Evolutionary conservation across 2,797 vertebrate genomes (phyloP), one percentile per base, ranked within the genome.

Genomic region (Thamnophis elegans): DNA sequence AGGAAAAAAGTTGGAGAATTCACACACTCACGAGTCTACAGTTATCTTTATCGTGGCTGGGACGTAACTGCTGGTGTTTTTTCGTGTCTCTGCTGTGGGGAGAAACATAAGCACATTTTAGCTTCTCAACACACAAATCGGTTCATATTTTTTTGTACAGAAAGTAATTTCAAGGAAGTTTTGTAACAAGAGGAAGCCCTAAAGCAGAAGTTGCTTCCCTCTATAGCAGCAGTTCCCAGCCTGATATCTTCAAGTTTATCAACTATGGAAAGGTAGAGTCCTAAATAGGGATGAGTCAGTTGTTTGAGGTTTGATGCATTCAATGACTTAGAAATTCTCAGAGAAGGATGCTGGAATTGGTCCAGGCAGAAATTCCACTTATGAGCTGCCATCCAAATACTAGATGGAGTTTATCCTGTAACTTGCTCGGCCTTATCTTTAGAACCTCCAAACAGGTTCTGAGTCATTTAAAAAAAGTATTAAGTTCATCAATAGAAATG

Each of bases 1-100:
- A 55, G 25, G 36, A 14, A 4, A 56, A 90, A 89, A 85, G 26
- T 42, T 5, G n/a, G 16, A 88, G 13, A 90, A 88, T 53, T 47
- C 11, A 65, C 18, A 36, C 55, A 93, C 92, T 93, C 32, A 92
- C 92, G 12, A 14, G 28, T 97, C 97, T 93, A 98, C 97, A 0
- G 96, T 98, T 96, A 98, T 97, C 93, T 95, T 98, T 96, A 98
- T 97, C 89, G 94, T 95, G 0, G 97, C 96, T 91, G 96, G 97
- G 89, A 97, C 97, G 0, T 98, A 98, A 88, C 95, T 95, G 0
- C 97, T 97, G 42, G 78, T 82, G 93, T 97, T 98, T 68, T 97
- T 96, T 0, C 96, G 97, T 94, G 97, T 96, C 93, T 98, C 97
- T 13, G 97, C 98, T 98, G 95, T 94, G 55, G 36, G 73, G 92